These are phyloP conservation scores for Sminthopsis crassicaudata DNA, from an alignment of 2,113 vertebrate species.

Conservation along the genomic window DNA sequence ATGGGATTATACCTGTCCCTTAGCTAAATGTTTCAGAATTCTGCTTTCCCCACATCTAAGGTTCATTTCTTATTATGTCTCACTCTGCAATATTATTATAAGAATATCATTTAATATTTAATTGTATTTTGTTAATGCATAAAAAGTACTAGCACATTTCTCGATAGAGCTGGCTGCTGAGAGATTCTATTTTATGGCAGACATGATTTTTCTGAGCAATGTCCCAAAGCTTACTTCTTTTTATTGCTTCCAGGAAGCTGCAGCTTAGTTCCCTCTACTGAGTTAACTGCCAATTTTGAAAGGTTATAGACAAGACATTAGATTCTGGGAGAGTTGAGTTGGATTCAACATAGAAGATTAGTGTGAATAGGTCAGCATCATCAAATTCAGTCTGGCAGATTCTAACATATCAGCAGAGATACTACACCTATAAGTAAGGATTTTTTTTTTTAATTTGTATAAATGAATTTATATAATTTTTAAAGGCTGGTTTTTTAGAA, in stretches of 20 bases:
- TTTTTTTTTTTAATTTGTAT: conserved; percentile 1
- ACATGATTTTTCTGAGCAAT: conserved; percentile 55
- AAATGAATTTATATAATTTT: conserved; percentile 28
- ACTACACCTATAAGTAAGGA: background rate
- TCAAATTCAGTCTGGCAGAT: background rate
- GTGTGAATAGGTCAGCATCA: conserved; percentile 1
- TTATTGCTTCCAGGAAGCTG: conserved; percentile 56
- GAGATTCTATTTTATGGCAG: conserved; percentile 46
- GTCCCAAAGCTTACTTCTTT: conserved; percentile 54
- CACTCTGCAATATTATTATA: conserved; percentile 42
- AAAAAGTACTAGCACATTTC: conserved; percentile 48
- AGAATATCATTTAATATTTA: conserved; percentile 62
- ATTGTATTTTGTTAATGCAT: conserved; percentile 50
- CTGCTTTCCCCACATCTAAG: background rate
- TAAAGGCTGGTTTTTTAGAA: background rate
- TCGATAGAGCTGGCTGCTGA: conserved; percentile 32
- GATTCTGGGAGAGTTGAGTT: background rate
- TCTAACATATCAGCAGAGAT: background rate
- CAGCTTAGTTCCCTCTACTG: conserved; percentile 33
- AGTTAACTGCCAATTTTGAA: conserved; percentile 71
- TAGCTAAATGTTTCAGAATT: background rate
- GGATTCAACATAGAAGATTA: conserved; percentile 40
- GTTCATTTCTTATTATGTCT: background rate
- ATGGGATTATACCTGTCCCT: background rate
- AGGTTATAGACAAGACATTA: conserved; percentile 47